Evolutionary conservation across 2,888 invertebrate species (phyloP).

Genomic region (Diplazon laetatorius): DNA sequence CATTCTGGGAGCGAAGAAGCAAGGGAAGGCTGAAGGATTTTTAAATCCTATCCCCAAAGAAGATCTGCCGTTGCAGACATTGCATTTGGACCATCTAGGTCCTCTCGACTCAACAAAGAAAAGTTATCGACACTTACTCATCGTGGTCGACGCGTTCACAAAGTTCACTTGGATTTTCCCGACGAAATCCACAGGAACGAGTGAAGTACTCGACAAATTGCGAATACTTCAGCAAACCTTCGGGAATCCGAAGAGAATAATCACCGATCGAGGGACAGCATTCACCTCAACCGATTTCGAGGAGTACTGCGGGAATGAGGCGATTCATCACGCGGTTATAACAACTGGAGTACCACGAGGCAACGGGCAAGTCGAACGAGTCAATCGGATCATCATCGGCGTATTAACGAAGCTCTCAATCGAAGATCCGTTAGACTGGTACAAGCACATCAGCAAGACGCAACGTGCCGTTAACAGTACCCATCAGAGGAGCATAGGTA

Average conservation of each 20-base stretch:
- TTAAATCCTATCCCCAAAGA: constrained; percentile 72
- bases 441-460: constrained; percentile 11
- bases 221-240: constrained; percentile 51
- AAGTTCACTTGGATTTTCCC: constrained; percentile 65
- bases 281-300: constrained; percentile 61
- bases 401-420: constrained; percentile 36
- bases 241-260: constrained; percentile 58
- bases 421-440: constrained; percentile 34
- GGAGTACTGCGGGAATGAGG: constrained; percentile 49
- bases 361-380: constrained; percentile 52
- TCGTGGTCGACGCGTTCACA: neutral
- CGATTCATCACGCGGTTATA: constrained; percentile 65
- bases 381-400: constrained; percentile 40
- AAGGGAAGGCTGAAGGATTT: constrained; percentile 71
- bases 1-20: constrained; percentile 70
- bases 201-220: constrained; percentile 59
- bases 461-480: constrained; percentile 52
- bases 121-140: neutral
- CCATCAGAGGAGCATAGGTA: constrained; percentile 34
- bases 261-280: constrained; percentile 68
- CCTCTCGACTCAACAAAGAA: constrained; percentile 31
- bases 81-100: constrained; percentile 75
- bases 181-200: constrained; percentile 70
- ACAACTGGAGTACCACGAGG: constrained; percentile 72
- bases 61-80: constrained; percentile 70